Percentiles rank a stretch among this genome's conserved stretches.
Evolutionary conservation across 2,113 vertebrate genomes (phyloP).

Genomic region (western clawed frog (Xenopus tropicalis)): DNA sequence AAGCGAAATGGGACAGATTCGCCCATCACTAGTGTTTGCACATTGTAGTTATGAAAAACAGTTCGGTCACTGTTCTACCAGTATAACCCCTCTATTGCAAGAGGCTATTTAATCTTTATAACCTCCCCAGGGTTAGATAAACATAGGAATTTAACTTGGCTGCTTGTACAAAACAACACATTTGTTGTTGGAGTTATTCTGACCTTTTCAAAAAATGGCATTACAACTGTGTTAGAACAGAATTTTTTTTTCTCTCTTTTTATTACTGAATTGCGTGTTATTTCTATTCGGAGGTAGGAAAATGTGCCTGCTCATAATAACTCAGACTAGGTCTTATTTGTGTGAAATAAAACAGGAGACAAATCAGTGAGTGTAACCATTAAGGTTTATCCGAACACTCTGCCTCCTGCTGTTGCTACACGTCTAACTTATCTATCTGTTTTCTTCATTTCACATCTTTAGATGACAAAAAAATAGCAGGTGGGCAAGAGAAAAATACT

Average conservation of each 20-base stretch:
- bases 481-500: constrained; percentile 16
- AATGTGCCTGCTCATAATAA: not conserved
- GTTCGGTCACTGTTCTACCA: too few relatives aligned
- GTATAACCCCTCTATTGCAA: too few relatives aligned
- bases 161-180: too few relatives aligned
- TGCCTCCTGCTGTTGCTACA: constrained; percentile 16
- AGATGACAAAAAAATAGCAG: constrained; percentile 28
- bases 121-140: too few relatives aligned
- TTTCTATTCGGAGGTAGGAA: not conserved
- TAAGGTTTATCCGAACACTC: constrained; percentile 16
- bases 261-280: not conserved
- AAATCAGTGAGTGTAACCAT: constrained; percentile 19
- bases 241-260: not conserved
- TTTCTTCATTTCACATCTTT: constrained; percentile 17
- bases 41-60: too few relatives aligned
- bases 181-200: too few relatives aligned
- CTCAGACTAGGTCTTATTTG: constrained; percentile 4
- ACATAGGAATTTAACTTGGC: too few relatives aligned
- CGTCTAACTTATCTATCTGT: constrained; percentile 28
- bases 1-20: too few relatives aligned
- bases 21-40: too few relatives aligned
- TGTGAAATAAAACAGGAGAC: constrained; percentile 10
- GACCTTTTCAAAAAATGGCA: too few relatives aligned
- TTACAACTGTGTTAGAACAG: not conserved
- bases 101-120: too few relatives aligned